Percentiles rank a stretch among this genome's conserved stretches.
These are phyloP conservation scores for Aegithalos caudatus DNA, from an alignment of 2,113 vertebrate genomes.

Conservation along the genomic window DNA sequence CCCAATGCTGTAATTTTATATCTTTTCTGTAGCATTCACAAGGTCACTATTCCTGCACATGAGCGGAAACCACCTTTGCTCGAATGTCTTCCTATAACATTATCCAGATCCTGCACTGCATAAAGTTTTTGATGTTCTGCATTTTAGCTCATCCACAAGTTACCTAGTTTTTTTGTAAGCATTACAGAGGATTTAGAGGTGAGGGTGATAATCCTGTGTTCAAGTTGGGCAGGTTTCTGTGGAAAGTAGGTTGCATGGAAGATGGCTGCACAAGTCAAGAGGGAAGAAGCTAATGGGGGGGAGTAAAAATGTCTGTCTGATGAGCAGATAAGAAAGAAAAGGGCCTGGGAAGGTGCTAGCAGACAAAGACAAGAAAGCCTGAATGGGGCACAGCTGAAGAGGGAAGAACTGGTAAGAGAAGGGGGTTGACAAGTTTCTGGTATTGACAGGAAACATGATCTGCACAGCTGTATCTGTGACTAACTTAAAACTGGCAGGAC, in stretches of 20 bases:
- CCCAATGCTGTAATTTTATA: background rate
- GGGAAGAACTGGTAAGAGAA: background rate
- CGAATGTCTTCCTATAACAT: background rate
- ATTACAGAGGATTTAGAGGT: background rate
- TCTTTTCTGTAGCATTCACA: background rate
- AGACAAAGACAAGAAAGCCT: conserved; percentile 13
- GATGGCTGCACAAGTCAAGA: background rate
- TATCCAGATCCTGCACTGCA: background rate
- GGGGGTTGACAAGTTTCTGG: background rate
- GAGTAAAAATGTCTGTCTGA: background rate
- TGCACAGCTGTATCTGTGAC: conserved; percentile 57
- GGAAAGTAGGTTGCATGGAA: background rate
- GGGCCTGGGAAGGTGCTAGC: background rate
- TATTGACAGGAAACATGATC: conserved; percentile 39
- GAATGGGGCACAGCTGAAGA: conserved; percentile 6
- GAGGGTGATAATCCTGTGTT: background rate
- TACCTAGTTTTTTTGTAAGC: background rate
- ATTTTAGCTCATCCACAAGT: background rate
- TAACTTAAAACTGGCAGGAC: conserved; percentile 61
- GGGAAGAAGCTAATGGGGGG: background rate
- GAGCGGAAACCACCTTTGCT: background rate
- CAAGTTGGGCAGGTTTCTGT: background rate
- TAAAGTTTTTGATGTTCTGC: background rate
- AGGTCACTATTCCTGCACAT: background rate
- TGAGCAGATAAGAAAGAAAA: background rate